Base-by-base conservation (phyloP, 1,140 invertebrate genomes). In the Globodera rostochiensis region DNA sequence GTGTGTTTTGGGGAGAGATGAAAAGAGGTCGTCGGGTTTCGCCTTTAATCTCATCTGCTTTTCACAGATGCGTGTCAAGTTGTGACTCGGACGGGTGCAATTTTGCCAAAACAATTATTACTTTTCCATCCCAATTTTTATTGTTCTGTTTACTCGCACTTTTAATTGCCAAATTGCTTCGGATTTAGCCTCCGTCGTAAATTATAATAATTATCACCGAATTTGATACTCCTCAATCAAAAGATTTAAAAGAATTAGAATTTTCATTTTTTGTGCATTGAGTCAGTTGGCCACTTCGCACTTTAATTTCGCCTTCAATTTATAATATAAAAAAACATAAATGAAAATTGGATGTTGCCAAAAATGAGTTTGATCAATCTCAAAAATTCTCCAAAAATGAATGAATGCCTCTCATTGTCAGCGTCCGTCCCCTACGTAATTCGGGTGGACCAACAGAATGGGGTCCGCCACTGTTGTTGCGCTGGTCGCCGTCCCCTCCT, bases 61-160 rank as follows among this genome's bases (percentile, higher is more conserved):
- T 80, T 13, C 86, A 88, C 7, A 90, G 90, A 78, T 80, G 75
- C 66, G 86, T 91, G 46, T 88, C 91, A 80, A 69, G 82, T 46
- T 89, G 88, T 77, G 86, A 87, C 74, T 84, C 87, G 25, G 88
- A 88, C 74, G 87, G 87, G 21, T 88, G 87, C 73, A 88, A 88
- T 64, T 71, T 64, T 15, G 57, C 57, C 11, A 64, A 64, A 64
- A 15, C 57, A 64, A 64, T 4, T 64, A 19, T 64, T 11, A 64
- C 5, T 76, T 74, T 47, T 66, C 81, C 60, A 69, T 73, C 8
- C 11, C 75, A 57, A 25, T 75, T 46, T 77, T 80, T 73, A 73
- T 25, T 36, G 78, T n/a, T 71, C 36, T 64, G 6, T 64, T 11
- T 15, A 64, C 57, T 64, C 36, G 5, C 36, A 71, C 13, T 71